Base-by-base conservation (phyloP, 2,888 invertebrate genomes). In the Melanophora roralis region DNA sequence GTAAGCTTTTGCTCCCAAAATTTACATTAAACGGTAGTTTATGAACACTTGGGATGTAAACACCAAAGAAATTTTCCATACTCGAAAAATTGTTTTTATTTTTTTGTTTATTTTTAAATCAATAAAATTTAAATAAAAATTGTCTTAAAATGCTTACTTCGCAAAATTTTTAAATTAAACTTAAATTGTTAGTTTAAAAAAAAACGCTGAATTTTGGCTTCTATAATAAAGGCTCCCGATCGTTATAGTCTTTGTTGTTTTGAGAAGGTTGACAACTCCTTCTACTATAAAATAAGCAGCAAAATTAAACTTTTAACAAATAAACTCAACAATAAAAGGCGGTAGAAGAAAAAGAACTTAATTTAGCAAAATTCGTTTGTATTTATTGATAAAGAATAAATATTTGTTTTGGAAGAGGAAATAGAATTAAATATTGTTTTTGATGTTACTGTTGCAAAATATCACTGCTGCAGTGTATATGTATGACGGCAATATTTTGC, bases 401-500 rank as follows among this genome's bases (percentile, higher is more conserved):
- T 16, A 16, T 36, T 64, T 27, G 9, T 14, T 49, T 32, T 14
- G 16, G 47, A 45, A 67, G n/a, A 38, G 12, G 4, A 27, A 47
- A 67, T 57, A 55, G 53, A 36, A 62, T 62, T 38, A 47, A 19
- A 59, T 59, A 49, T 32, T n/a, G 6, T 19, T 47, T 11, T 4
- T 49, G 57, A 16, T 59, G 21, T 23, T 67, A 27, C 14, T 38
- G 12, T 62, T 34, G 62, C 27, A 23, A 16, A 40, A 16, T 23
- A 40, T 57, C 32, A 45, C 34, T 9, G 16, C 21, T n/a, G 27
- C 6, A 14, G 27, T 51, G n/a, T n/a, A n/a, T n/a, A 34, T 67
- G 21, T 45, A 62, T 21, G 9, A n/a, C 49, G 49, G 16, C 53
- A 75, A 71, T 2, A n/a, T 75, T 49, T 53, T 75, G 69, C 67